These are phyloP conservation scores for Dissostichus mawsoni DNA, from an alignment of 2,113 vertebrate species.

Conservation along the genomic window DNA sequence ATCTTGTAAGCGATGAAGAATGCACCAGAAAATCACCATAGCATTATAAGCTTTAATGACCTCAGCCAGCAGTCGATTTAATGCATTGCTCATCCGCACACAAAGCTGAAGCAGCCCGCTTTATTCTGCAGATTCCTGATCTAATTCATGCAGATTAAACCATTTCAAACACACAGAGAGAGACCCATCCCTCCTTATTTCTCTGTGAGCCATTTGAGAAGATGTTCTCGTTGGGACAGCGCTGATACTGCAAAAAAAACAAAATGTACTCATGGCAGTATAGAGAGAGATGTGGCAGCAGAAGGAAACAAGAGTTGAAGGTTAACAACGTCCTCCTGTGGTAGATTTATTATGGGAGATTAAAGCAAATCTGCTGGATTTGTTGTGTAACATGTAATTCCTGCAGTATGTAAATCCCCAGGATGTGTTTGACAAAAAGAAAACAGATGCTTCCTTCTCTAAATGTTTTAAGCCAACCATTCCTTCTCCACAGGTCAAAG, in stretches of 20 bases:
- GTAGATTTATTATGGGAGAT: conserved; percentile 61
- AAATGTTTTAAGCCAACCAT: not conserved
- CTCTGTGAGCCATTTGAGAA: conserved; percentile 14
- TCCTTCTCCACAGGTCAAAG: conserved; percentile 88
- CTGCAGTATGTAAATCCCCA: conserved; percentile 50
- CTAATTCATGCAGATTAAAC: conserved; percentile 58
- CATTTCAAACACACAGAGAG: conserved; percentile 22
- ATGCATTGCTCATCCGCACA: conserved; percentile 38
- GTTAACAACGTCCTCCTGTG: conserved; percentile 16
- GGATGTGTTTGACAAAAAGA: conserved; percentile 4
- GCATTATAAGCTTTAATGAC: conserved; percentile 32
- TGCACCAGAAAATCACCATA: conserved; percentile 43
- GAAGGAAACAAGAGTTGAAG: not conserved
- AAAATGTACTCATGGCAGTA: not conserved
- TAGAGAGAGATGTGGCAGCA: not conserved
- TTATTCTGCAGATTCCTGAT: conserved; percentile 11
- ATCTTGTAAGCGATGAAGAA: not conserved
- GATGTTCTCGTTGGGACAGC: conserved; percentile 10
- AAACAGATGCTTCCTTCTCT: not conserved
- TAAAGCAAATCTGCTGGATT: conserved; percentile 72
- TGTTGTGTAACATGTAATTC: conserved; percentile 76
- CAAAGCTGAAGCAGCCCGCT: conserved; percentile 13
- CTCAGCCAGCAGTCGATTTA: conserved; percentile 23
- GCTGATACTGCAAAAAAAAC: not conserved
- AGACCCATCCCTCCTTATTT: conserved; percentile 18